phyloP scores from a whole-genome alignment of 2,888 invertebrate species.

The Criorhina ranunculi region DNA sequence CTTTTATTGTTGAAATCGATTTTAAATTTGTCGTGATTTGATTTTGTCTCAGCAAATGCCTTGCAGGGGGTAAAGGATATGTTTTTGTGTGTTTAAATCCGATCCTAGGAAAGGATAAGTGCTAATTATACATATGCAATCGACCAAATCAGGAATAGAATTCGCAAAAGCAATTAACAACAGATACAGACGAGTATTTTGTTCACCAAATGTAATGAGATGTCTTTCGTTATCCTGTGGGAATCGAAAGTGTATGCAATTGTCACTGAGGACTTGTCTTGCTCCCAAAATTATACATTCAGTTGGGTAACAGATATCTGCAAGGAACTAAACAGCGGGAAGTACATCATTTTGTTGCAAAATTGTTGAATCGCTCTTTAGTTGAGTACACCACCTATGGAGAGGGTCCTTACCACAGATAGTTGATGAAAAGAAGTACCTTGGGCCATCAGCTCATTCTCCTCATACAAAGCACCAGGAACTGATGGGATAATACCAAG shows the following conservation, averaged over 20 bases:
- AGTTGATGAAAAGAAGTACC: too few relatives aligned
- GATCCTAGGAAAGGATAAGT: constrained; percentile 40
- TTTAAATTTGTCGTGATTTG: constrained; percentile 46
- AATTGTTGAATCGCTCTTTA: background rate
- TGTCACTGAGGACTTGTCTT: constrained; percentile 11
- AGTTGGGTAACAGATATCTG: constrained; percentile 9
- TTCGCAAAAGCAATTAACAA: background rate
- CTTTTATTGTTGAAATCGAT: constrained; percentile 55
- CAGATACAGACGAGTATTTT: too few relatives aligned
- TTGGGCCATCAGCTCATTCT: too few relatives aligned
- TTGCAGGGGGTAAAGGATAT: constrained; percentile 39
- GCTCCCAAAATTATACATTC: constrained; percentile 21
- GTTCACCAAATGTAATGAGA: too few relatives aligned
- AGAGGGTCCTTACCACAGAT: too few relatives aligned
- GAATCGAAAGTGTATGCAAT: constrained; percentile 28
- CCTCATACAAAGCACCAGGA: too few relatives aligned
- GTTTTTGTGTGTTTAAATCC: constrained; percentile 34
- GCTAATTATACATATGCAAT: constrained; percentile 27
- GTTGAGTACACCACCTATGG: too few relatives aligned
- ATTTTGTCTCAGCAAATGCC: background rate
- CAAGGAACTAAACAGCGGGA: constrained; percentile 19
- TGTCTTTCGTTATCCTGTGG: background rate
- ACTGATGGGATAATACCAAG: too few relatives aligned
- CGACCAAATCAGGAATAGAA: too few relatives aligned
- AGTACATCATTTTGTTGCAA: background rate